Base-by-base conservation (phyloP, 1,140 invertebrate genomes). In the Aradophagus sp. region DNA sequence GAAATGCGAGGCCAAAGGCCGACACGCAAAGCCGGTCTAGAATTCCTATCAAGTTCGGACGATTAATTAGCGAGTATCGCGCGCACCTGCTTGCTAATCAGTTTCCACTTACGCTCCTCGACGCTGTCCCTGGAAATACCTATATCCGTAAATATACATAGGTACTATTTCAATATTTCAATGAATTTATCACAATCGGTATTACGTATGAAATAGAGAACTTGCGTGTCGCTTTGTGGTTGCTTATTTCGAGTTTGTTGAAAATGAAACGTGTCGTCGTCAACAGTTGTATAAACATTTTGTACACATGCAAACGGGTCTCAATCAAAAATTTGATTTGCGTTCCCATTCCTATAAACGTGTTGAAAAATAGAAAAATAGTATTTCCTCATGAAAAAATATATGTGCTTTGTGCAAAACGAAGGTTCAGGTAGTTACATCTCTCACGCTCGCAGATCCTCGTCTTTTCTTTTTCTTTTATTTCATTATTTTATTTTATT, bases 161-260 rank as follows among this genome's bases (percentile, higher is more conserved):
- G 50, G 61, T 73, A 67, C 52, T 67, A 67, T 67, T 68, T 73
- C 63, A 63, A 68, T 68, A 63, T 55, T 73, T 50, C n/a, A n/a
- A 59, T 63, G 59, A 65, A 48, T 68, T 63, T 67, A 73, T 73
- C 70, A 73, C 70, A 73, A 68, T 73, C 58, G 52, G 45, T 73
- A 65, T 73, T 65, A 68, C 56, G 62, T 68, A 65, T 52, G 29
- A 35, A 68, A 68, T 68, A 73, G 71, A 63, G 65, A 73, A 73
- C 47, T 68, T 73, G 71, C 71, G 65, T 68, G 71, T 42, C 47
- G 26, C 35, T 36, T 35, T 23, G 4, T 23, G 20, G 4, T 23
- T 23, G 20, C 8, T 23, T 23, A 5, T 23, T 23, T 23, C n/a
- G n/a, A n/a, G n/a, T n/a, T n/a, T n/a, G n/a, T n/a, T n/a, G n/a